Base-by-base conservation (phyloP, 2,113 vertebrate species). In the Mirounga angustirostris region DNA sequence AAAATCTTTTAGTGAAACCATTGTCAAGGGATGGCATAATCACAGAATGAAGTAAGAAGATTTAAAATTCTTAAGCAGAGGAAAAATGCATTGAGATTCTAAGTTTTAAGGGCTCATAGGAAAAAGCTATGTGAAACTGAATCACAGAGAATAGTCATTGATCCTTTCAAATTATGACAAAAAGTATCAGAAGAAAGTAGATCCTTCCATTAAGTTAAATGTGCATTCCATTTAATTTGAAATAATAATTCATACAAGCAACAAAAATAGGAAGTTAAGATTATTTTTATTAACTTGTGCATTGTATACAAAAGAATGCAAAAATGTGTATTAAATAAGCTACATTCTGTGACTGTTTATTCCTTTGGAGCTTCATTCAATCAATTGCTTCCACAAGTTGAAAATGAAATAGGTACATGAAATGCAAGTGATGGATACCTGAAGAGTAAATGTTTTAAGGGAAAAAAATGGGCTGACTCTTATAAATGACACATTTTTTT, bases 1-100 rank as follows among this genome's bases (percentile, higher is more conserved):
- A 97, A 98, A 97, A 95, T 96, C 82, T 96, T 95, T 95, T 85
- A 91, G 89, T 52, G 73, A 97, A 97, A 89, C 82, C 78, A 86
- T 89, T 91, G 78, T 97, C 92, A 86, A 91, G 78, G 65, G 63
- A 95, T 85, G 63, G 63, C 76, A 95, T 96, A 97, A 95, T 95
- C 94, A 93, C 74, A 91, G 95, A 93, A 93, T 61, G 52, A 56
- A 95, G 73, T 95, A 96, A 98, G 87, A 96, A 95, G 95, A 97
- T 97, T 97, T 97, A 89, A 91, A 97, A 89, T 96, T 85, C 54
- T 85, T 95, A 97, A 93, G 86, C 84, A 91, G 92, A 91, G 7
- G 54, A 87, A 96, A 96, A 96, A 96, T 59, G 71, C 73, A 91
- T 22, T 65, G 76, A 40, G 21, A 63, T 50, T 83, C 74, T 73